phyloP scores from a whole-genome alignment of 2,888 invertebrate genomes.

The Heteromurus nitidus region DNA sequence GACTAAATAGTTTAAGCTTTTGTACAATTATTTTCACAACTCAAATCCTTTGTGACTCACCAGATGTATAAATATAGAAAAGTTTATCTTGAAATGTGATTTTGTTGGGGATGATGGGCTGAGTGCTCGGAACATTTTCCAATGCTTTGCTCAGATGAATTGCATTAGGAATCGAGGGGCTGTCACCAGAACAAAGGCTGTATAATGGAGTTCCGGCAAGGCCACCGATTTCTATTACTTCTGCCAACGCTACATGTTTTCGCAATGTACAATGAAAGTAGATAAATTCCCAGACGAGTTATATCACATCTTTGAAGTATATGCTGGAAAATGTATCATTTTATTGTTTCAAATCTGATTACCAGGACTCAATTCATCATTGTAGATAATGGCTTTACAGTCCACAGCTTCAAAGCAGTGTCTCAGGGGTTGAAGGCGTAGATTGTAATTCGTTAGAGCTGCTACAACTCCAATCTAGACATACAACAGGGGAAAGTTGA shows the following conservation, averaged over 20 bases:
- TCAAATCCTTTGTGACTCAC: no score
- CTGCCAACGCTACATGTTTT: conserved; percentile 42
- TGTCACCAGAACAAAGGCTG: conserved; percentile 40
- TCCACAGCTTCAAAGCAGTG: conserved; percentile 93
- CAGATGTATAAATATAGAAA: conserved; percentile 96
- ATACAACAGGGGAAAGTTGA: not conserved
- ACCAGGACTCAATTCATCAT: conserved; percentile 82
- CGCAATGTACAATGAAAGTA: conserved; percentile 53
- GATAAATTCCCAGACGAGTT: no score
- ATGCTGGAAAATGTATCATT: no score
- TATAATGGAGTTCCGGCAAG: conserved; percentile 14
- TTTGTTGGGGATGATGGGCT: conserved; percentile 72
- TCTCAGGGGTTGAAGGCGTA: conserved; percentile 86
- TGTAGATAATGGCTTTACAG: conserved; percentile 89
- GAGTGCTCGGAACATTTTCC: not conserved
- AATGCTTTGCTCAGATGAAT: not conserved
- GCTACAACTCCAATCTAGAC: conserved; percentile 85
- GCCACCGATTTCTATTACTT: conserved; percentile 59
- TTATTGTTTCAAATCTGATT: conserved; percentile 68
- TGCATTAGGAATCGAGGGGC: not conserved
- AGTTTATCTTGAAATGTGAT: conserved; percentile 83
- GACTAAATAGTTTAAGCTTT: no score
- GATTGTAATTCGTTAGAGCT: conserved; percentile 95
- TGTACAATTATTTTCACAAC: no score
- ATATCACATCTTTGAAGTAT: no score